Conservation (phyloP, 1,140 invertebrate species). For the Drosophila oshimai region DNA sequence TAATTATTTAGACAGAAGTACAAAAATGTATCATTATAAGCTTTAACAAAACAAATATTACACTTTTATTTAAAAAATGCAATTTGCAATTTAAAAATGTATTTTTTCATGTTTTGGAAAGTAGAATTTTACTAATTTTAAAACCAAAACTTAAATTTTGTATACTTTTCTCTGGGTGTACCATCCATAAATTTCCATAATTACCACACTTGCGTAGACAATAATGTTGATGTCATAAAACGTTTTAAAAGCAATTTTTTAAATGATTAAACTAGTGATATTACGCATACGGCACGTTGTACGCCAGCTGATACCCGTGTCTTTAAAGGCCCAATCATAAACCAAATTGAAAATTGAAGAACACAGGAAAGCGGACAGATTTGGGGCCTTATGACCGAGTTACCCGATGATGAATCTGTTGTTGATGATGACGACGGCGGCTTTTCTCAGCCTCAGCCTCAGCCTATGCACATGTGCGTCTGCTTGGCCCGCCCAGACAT, state of each 20-base stretch:
- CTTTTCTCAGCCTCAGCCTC: conserved; percentile 13
- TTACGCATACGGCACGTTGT: conserved; percentile 51
- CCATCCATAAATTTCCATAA: conserved; percentile 8
- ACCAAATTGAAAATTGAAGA: conserved; percentile 33
- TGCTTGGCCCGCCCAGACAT: conserved; percentile 42
- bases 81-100: too few species aligned
- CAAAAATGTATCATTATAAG: too few species aligned
- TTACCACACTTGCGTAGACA: conserved; percentile 35
- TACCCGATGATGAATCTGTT: conserved; percentile 60
- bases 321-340: conserved; percentile 45
- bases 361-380: conserved; percentile 20
- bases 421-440: conserved; percentile 44
- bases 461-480: conserved; percentile 7
- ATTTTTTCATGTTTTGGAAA: too few species aligned
- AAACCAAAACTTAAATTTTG: neutral
- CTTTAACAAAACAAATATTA: too few species aligned
- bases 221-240: conserved; percentile 30
- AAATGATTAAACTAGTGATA: conserved; percentile 38
- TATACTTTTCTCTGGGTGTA: neutral
- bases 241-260: conserved; percentile 40
- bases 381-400: conserved; percentile 2
- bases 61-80: too few species aligned
- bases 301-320: conserved; percentile 23
- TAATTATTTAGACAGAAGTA: too few species aligned
- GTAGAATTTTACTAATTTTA: too few species aligned